Evolutionary conservation across 2,113 vertebrate genomes (phyloP), one percentile per base, ranked within the genome.

Genomic region (Nerophis lumbriciformis): DNA sequence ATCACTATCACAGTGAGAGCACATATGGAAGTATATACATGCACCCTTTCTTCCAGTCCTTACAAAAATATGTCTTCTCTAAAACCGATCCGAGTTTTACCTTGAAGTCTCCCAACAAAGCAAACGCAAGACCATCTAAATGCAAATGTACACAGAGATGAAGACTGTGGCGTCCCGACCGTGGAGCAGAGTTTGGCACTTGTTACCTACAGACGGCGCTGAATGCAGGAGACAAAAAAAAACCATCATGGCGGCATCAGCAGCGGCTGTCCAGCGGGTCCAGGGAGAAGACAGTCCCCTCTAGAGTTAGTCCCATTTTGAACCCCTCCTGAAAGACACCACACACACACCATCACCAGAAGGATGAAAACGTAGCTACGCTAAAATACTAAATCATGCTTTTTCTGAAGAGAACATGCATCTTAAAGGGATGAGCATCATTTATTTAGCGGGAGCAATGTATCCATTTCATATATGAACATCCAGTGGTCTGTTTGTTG

Each of bases 251-350:
- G 71, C 3, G 35, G 75, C 74, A 91, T 98, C 94, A 99, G 91
- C 94, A 97, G 80, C 91, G 94, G 80, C 93, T 91, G 78, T 98
- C 97, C 61, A 98, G 83, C 4, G 94, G 95, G 81, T 98, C 97
- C 66, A 96, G 90, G 80, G 94, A 94, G 90, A 99, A 99, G 16
- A 96, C 93, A 28, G 97, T 92, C 85, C 96, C 95, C 93, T 98
- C 96, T 54, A 99, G 87, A 76, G 96, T 99, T 85, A 99, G 91
- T 99, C 97, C 97, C 97, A 99, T 98, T 98, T 97, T 98, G 97
- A 99, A 98, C 95, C 97, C 96, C 96, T 99, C 97, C 97, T 99
- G 89, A 35, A 93, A 93, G 50, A 84, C 55, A 93, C 28, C 53
- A 70, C 14, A 68, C 7, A 63, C 1, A 15, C 2, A 55, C 4